Base-by-base conservation (phyloP, 1,140 invertebrate species). In the Pachyrhynchus sulphureomaculatus region DNA sequence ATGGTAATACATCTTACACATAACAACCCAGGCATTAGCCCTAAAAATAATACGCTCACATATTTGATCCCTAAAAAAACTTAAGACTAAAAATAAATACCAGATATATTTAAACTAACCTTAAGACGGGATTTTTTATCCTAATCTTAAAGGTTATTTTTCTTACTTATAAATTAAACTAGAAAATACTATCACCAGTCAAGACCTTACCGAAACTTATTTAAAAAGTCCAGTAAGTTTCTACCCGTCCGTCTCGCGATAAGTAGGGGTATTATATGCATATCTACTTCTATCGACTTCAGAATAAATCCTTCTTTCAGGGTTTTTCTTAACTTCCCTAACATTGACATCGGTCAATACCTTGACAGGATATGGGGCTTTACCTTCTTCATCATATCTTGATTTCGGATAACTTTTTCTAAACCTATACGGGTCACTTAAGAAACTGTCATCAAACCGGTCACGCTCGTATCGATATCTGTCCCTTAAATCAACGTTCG, bases 241-340 rank as follows among this genome's bases (percentile, higher is more conserved):
- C 24, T 59, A 59, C 10, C 56, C 56, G 12, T 51, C 45, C 8
- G 55, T 29, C 4, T 33, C 47, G 12, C 26, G 56, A 59, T 59
- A 59, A 18, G 56, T 45, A 13, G 56, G 56, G 10, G 56, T 59
- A 21, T 59, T 59, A 32, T 59, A 59, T 49, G 56, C 62, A 58
- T 68, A 68, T 62, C 63, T 63, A 33, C 33, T 60, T 20, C 67
- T 55, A 48, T 69, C 67, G n/a, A 64, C 66, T 41, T 75, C 73
- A 8, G 72, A 72, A 64, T 71, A 75, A 56, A 75, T 68, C 52
- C 69, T 65, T 48, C 71, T 66, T 63, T 75, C 73, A 4, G 72
- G 72, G 63, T 66, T 73, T 57, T 75, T 75, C 61, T 69, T 74
- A 12, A 70, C 37, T 39, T 72, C 69, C 18, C 66, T 66, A 18